A percentile compares a stretch with the other conserved stretches of the same genome.
Evolutionary conservation across 2,113 vertebrate species (phyloP).

Genomic region (Trochalopteron elliotii): DNA sequence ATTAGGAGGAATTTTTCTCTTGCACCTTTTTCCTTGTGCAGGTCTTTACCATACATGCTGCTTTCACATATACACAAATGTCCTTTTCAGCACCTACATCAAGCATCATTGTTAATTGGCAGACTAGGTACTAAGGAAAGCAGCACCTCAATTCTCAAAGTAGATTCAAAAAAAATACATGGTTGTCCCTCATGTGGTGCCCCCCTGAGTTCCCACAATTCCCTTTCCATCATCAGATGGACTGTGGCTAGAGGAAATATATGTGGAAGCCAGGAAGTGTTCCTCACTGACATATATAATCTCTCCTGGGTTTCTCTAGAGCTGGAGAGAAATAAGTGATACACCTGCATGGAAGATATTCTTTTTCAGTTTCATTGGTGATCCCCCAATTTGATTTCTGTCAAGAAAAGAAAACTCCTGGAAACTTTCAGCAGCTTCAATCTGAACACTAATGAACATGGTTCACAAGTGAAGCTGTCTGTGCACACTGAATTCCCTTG

Average conservation of each 20-base stretch:
- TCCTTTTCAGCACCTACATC: background rate
- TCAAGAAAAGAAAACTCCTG: background rate
- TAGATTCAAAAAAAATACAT: background rate
- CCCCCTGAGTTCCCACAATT: background rate
- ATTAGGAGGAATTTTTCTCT: background rate
- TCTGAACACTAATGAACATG: background rate
- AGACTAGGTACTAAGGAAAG: background rate
- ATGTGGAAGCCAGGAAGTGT: background rate
- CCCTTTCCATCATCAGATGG: background rate
- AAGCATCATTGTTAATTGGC: background rate
- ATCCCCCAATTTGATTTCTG: background rate
- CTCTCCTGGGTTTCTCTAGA: background rate
- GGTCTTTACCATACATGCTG: background rate
- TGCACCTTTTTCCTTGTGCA: background rate
- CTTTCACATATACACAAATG: background rate
- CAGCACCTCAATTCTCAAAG: background rate
- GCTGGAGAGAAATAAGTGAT: background rate
- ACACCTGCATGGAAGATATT: background rate
- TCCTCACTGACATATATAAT: background rate
- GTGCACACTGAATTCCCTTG: background rate
- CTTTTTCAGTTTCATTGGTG: background rate
- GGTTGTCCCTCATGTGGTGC: background rate
- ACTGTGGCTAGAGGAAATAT: background rate
- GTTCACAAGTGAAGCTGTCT: fast-evolving
- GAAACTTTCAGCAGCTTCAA: background rate